Conservation (phyloP, 2,113 vertebrate genomes). For the Gallinago media region DNA sequence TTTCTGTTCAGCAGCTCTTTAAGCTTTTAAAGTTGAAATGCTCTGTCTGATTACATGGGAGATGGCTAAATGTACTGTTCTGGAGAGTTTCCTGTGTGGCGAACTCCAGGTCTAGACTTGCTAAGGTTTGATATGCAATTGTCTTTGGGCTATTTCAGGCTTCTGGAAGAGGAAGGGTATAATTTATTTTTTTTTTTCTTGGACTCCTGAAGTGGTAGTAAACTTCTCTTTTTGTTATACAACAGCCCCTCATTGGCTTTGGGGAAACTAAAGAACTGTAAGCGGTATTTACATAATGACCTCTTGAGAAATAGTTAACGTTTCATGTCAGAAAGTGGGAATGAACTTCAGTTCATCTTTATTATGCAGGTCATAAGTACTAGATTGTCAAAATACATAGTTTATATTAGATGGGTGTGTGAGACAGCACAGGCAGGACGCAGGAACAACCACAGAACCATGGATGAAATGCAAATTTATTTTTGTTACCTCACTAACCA, state of each 20-base stretch:
- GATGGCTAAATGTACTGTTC: neutral
- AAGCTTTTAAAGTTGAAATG: slow-evolving; percentile 43
- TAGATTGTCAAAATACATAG: neutral
- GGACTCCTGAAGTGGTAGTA: neutral
- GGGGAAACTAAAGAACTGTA: neutral
- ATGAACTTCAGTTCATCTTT: neutral
- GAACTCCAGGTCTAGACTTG: neutral
- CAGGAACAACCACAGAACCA: neutral
- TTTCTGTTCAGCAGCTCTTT: slow-evolving; percentile 35
- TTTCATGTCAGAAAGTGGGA: neutral
- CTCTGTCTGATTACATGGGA: neutral
- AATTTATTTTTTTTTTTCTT: neutral
- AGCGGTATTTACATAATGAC: neutral
- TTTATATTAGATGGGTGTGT: neutral
- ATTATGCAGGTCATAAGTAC: neutral
- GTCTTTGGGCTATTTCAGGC: slow-evolving; percentile 16
- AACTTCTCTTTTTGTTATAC: neutral
- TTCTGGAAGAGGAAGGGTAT: neutral
- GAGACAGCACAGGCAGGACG: neutral
- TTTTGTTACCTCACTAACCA: neutral
- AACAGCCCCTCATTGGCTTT: neutral
- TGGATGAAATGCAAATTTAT: neutral
- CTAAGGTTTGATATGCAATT: neutral
- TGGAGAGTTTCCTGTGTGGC: neutral
- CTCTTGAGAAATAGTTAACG: neutral